Base-by-base conservation (phyloP, 2,797 vertebrate genomes). In the Fistularia tabacaria region DNA sequence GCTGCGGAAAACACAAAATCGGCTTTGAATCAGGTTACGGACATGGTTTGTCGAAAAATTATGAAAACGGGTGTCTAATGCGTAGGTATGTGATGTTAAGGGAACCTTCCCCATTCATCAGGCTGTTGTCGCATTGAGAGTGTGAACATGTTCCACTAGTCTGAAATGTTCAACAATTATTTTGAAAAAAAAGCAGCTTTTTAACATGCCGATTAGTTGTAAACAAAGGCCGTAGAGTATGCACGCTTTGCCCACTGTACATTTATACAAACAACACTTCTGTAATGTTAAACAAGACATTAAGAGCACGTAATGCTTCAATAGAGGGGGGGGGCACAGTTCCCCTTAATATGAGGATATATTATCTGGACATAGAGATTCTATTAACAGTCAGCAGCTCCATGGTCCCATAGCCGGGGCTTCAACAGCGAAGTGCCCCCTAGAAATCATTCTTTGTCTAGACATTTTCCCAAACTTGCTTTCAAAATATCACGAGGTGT, bases 351-450 rank as follows among this genome's bases (percentile, higher is more conserved):
- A 79, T 61, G 65, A 79, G 77, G 74, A 73, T 73, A 80, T 72
- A 78, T 80, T 82, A 85, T n/a, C 76, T 86, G 73, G 71, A 66
- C 14, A 25, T 43, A 76, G 64, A 83, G 53, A 67, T 80, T 83
- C 65, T 78, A 82, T 80, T 86, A 87, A 88, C 82, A 88, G 88
- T 88, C 87, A 78, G 71, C 81, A 86, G 76, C 80, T 85, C 75
- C 79, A 83, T 87, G 83, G 84, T 86, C 80, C 79, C 58, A 14
- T 59, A 71, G 65, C 57, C 6, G 51, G 69, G 79, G 79, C 72
- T 60, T 72, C 52, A 54, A 62, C 66, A 12, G 14, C 72, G 51
- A 67, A 50, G 57, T 44, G 62, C 61, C 78, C 66, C 52, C 51
- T 49, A 53, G 6, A 66, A 56, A 61, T 62, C 64, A 46, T 64